Evolutionary conservation across 2,888 invertebrate genomes (phyloP), one percentile per base, ranked within the genome.

Genomic region (Torymus texanus): DNA sequence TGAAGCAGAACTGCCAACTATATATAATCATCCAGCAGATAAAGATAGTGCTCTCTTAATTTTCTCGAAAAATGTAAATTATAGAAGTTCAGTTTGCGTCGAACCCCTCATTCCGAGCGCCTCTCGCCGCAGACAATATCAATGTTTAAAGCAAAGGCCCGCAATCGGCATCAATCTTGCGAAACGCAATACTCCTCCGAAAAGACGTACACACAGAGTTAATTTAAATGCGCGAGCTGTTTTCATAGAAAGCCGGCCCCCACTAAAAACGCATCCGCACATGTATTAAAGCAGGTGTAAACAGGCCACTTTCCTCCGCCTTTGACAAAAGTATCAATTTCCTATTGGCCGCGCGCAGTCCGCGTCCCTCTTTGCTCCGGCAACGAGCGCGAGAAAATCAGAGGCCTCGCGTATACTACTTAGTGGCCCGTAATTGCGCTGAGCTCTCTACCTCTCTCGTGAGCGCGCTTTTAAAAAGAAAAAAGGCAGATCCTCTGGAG

Each of bases 401-500:
- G 41, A 8, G 41, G 41, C 41, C 41, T 41, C 58, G 56, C 13
- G 41, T 56, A 74, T 75, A 18, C 75, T 59, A 75, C 16, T 18
- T 75, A 61, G 53, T 29, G 68, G 29, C 53, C 58, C 74, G 41
- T 41, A 41, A 41, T 41, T 41, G 41, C 41, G 83, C 58, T 41
- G 3, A 1, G 81, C 70, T 68, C 75, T 74, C 73, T 65, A 58
- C 78, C 67, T 58, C 80, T 81, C 82, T 55, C 51, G 59, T 58
- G 29, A 70, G 59, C 21, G 24, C 29, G 85, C 83, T 81, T 83
- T 81, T 79, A 84, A 83, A 84, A 21, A 84, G 82, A 84, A 21
- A 41, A 41, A 41, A 41, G 41, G 41, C 41, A 82, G 86, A 87
- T 87, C 85, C 85, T 84, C 81, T 41, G 80, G 81, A 82, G 83